A percentile compares a stretch with the other conserved stretches of the same genome.
Conservation (phyloP, 2,113 vertebrate genomes). For the Tragelaphus imberbis region DNA sequence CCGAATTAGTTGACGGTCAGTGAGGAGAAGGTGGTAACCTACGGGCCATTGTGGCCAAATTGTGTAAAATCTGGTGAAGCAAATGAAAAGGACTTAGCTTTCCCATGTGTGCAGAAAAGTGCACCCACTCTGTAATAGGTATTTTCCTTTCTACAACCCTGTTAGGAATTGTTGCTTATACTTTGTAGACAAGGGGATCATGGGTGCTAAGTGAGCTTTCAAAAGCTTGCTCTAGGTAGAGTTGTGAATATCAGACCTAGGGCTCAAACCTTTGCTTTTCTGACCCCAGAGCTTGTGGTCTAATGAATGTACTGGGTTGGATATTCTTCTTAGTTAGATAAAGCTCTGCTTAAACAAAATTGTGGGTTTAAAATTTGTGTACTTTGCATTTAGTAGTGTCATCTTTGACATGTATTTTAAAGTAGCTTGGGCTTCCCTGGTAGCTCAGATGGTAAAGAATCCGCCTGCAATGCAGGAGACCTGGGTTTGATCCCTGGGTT, state of each 20-base stretch:
- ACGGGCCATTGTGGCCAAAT: background rate
- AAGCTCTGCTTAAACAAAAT: background rate
- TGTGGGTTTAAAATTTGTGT: background rate
- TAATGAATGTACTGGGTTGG: background rate
- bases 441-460: background rate
- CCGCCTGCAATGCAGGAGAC: background rate
- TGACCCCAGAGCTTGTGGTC: background rate
- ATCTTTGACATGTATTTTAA: background rate
- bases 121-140: background rate
- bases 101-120: background rate
- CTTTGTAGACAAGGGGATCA: background rate
- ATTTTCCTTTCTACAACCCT: background rate
- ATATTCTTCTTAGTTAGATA: background rate
- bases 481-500: background rate
- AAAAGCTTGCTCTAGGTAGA: background rate
- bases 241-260: background rate
- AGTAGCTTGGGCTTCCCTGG: background rate
- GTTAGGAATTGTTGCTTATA: background rate
- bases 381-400: background rate
- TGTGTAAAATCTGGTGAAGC: background rate
- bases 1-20: background rate
- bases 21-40: background rate
- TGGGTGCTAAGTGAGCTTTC: background rate
- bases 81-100: background rate
- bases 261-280: background rate